These are phyloP conservation scores for Eudemis profundana DNA, from an alignment of 2,888 invertebrate species.

Conservation along the genomic window DNA sequence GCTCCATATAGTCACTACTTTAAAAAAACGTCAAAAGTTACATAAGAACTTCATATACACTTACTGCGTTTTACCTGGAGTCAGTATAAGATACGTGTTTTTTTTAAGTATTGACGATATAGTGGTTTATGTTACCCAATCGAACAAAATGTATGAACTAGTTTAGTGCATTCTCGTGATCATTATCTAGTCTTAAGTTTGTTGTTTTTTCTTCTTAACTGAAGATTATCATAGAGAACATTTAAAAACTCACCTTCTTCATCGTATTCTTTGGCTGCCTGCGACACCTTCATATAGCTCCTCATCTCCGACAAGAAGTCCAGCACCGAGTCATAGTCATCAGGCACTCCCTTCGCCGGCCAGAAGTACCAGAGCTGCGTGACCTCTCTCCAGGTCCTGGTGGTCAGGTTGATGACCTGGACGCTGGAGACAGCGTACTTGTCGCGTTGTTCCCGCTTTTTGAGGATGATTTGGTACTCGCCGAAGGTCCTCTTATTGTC, in stretches of 20 bases:
- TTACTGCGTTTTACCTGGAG: no score
- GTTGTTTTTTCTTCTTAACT: no score
- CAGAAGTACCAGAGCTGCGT: constrained; percentile 98
- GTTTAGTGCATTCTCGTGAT: no score
- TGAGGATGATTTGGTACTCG: constrained; percentile 94
- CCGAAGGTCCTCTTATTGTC: constrained; percentile 95
- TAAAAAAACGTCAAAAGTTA: no score
- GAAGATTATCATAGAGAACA: no score
- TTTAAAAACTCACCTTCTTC: constrained; percentile 74
- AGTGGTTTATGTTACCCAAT: no score
- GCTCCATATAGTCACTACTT: no score
- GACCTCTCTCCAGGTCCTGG: constrained; percentile 94
- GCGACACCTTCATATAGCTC: constrained; percentile 80
- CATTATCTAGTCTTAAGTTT: no score
- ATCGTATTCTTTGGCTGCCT: constrained; percentile 81
- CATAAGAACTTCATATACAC: no score
- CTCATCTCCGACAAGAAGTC: constrained; percentile 95
- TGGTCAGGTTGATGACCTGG: constrained; percentile 92
- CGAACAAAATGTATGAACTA: no score
- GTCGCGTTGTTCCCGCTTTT: constrained; percentile 95
- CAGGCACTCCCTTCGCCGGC: constrained; percentile 95
- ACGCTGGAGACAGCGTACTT: constrained; percentile 95
- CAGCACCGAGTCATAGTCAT: constrained; percentile 92
- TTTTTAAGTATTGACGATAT: no score
- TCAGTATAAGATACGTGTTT: no score